phyloP scores from a whole-genome alignment of 2,113 vertebrate genomes.

The Sturnus vulgaris region DNA sequence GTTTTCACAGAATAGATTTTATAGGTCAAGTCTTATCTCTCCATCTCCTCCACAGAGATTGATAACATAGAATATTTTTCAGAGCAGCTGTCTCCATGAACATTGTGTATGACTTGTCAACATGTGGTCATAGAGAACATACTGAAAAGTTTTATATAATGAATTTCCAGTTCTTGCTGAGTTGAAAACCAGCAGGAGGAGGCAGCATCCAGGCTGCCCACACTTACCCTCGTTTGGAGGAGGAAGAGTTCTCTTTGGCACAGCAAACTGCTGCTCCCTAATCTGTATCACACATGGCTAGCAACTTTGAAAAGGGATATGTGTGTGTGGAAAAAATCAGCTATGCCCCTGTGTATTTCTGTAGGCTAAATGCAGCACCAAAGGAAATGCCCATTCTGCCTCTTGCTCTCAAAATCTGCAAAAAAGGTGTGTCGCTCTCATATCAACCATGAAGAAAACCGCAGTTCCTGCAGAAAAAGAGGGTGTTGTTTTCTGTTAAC shows the following conservation, averaged over 20 bases:
- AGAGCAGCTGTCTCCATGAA: background rate
- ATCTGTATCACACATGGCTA: background rate
- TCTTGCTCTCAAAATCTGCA: background rate
- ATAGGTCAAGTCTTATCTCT: background rate
- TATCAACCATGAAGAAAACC: background rate
- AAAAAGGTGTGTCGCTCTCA: background rate
- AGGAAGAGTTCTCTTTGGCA: background rate
- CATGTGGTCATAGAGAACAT: background rate
- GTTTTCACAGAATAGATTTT: background rate
- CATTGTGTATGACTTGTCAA: background rate
- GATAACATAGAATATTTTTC: background rate
- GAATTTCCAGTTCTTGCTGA: background rate
- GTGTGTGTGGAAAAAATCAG: background rate
- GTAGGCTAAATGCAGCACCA: background rate
- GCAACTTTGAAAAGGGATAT: background rate
- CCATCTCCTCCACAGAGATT: fast-evolving
- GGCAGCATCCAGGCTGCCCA: background rate
- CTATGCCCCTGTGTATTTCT: background rate
- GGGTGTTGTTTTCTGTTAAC: background rate
- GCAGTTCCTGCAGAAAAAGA: background rate
- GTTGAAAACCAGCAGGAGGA: background rate
- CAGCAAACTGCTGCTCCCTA: background rate
- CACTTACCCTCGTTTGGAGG: background rate
- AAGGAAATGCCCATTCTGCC: background rate
- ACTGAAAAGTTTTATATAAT: background rate